phyloP scores from a whole-genome alignment of 2,797 vertebrate species.

The Cygnus olor region DNA sequence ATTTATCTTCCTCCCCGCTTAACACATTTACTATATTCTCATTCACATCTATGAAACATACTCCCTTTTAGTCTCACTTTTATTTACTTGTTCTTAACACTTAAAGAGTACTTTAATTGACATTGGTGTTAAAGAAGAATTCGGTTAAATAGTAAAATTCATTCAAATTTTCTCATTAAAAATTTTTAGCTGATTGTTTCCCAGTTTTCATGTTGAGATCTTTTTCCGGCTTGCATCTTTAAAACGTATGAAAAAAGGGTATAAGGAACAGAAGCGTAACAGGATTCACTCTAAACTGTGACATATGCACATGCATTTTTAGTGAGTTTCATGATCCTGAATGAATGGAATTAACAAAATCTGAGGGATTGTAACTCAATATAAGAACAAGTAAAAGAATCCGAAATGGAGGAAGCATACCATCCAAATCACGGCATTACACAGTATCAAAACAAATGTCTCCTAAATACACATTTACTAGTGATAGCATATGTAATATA shows the following conservation, averaged over 20 bases:
- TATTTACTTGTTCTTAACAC: not conserved
- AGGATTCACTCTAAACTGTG: not conserved
- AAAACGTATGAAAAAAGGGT: not conserved
- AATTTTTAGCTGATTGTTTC: not conserved
- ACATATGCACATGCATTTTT: not conserved
- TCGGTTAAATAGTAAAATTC: not conserved
- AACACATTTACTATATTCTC: not conserved
- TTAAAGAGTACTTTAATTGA: not conserved
- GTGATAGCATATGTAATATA: not conserved
- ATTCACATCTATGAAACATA: not conserved
- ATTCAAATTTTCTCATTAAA: not conserved
- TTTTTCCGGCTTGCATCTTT: not conserved
- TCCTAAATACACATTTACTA: slow-evolving; percentile 23
- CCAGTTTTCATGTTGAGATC: not conserved
- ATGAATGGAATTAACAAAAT: not conserved
- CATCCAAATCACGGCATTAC: not conserved
- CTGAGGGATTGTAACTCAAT: not conserved
- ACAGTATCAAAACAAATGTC: not conserved
- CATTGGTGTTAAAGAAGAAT: not conserved
- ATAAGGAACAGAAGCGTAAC: not conserved
- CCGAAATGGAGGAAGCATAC: not conserved
- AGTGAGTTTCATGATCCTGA: not conserved
- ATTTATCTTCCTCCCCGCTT: slow-evolving; percentile 10
- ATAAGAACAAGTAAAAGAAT: not conserved
- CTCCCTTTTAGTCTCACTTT: not conserved